These are phyloP conservation scores for Ariolimax columbianus DNA, from an alignment of 2,888 invertebrate genomes.

Conservation along the genomic window DNA sequence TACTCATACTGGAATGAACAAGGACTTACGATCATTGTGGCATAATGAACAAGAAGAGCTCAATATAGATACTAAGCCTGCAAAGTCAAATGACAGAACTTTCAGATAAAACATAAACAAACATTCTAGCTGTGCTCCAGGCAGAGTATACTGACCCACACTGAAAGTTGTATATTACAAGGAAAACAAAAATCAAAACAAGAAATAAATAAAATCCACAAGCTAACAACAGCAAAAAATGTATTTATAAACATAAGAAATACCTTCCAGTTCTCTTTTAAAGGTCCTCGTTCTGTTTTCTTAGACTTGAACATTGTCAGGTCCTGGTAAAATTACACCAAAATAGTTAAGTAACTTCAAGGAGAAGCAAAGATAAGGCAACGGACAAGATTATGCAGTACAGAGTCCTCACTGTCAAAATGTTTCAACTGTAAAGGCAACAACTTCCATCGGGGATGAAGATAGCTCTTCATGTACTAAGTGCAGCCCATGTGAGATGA, in stretches of 20 bases:
- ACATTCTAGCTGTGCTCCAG: too few species aligned
- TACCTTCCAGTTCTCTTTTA: conserved; percentile 88
- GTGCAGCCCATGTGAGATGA: too few species aligned
- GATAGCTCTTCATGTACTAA: too few species aligned
- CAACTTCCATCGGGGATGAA: too few species aligned
- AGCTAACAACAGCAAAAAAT: background rate
- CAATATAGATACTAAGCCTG: too few species aligned
- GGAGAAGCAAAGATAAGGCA: background rate
- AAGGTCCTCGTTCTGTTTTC: conserved; percentile 90
- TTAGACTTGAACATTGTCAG: conserved; percentile 89
- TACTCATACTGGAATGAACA: too few species aligned
- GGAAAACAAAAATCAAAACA: background rate
- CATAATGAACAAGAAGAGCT: too few species aligned
- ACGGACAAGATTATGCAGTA: background rate
- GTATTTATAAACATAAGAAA: conserved; percentile 27
- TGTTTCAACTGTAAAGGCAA: too few species aligned
- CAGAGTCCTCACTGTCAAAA: background rate
- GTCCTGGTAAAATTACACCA: conserved; percentile 80
- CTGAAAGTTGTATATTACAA: background rate
- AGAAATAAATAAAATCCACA: background rate
- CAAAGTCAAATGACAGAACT: too few species aligned
- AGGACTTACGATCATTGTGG: too few species aligned
- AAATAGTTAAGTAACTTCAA: background rate
- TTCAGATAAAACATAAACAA: too few species aligned
- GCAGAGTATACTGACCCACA: too few species aligned